Percentiles rank a stretch among this genome's conserved stretches.
Conservation (phyloP, 2,113 vertebrate species). For the Otocyon megalotis region DNA sequence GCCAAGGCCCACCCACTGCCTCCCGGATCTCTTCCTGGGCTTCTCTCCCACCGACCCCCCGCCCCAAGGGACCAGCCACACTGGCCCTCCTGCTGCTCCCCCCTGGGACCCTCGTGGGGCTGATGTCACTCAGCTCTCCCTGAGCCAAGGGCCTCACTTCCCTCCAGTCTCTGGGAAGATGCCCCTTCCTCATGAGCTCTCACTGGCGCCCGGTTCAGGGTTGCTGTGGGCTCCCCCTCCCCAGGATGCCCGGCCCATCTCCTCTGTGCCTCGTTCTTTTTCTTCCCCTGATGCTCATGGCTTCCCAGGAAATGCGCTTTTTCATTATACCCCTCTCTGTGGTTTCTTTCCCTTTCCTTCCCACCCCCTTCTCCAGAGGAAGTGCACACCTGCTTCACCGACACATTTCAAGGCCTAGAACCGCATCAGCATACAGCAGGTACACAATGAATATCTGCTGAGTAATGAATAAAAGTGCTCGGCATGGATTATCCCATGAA, state of each 20-base stretch:
- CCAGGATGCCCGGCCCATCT: no score
- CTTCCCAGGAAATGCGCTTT: background rate
- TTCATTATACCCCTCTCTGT: background rate
- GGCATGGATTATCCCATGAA: background rate
- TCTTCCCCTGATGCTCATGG: background rate
- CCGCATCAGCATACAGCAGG: no score
- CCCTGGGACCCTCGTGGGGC: no score
- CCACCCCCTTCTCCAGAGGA: background rate
- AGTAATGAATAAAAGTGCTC: background rate
- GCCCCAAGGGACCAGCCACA: no score
- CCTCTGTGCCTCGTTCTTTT: background rate
- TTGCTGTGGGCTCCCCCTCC: no score
- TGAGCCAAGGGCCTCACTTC: background rate
- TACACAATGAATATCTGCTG: background rate
- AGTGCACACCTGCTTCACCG: background rate
- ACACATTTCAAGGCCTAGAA: background rate
- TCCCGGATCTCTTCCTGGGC: fast-evolving
- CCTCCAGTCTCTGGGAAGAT: background rate
- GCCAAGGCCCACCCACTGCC: fast-evolving
- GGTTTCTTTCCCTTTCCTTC: background rate
- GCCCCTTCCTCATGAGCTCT: background rate
- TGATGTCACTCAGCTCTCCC: background rate
- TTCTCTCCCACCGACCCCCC: no score
- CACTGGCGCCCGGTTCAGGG: background rate
- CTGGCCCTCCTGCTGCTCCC: background rate